Base-by-base conservation (phyloP, 2,888 invertebrate genomes). In the Machimus rusticus region DNA sequence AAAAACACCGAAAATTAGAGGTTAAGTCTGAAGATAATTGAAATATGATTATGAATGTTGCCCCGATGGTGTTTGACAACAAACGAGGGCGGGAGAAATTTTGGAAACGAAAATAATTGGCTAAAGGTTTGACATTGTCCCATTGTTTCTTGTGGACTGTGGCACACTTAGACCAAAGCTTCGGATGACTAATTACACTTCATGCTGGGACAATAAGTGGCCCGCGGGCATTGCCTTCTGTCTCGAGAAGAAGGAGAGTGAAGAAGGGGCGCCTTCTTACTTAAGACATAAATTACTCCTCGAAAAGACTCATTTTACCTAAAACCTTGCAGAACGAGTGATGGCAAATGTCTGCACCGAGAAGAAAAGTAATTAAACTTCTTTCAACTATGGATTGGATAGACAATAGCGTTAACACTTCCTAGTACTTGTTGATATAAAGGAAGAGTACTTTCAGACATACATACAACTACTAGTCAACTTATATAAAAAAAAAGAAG, bases 1-100 rank as follows among this genome's bases (percentile, higher is more conserved):
- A 84, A 84, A 81, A 84, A 84, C 82, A 84, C 39, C 66, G 66
- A 66, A 84, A 84, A 84, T 84, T 84, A 84, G 66, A 84, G 82
- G 66, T 84, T 84, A 81, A 66, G 66, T 84, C 66, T 84, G 37
- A 37, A 37, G 66, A 19, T 84, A 84, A 84, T 84, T 84, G 82
- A 84, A 84, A 84, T 84, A 66, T 84, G 66, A 84, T 84, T 84
- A 23, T 66, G 66, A 66, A 34, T 84, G 66, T 84, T 84, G 55
- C 57, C 28, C 34, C 31, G 37, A 84, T 34, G 82, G 57, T n/a
- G 57, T 43, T 57, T 82, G 81, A 57, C 66, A 51, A 39, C 28
- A n/a, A 55, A 8, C 12, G 39, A 16, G 34, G 39, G 66, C 23
- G 9, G 37, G 23, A 31, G 28, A 39, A 23, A 28, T 31, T 31